These are phyloP conservation scores for Drosophila histrio DNA, from an alignment of 2,888 invertebrate genomes.

Conservation along the genomic window DNA sequence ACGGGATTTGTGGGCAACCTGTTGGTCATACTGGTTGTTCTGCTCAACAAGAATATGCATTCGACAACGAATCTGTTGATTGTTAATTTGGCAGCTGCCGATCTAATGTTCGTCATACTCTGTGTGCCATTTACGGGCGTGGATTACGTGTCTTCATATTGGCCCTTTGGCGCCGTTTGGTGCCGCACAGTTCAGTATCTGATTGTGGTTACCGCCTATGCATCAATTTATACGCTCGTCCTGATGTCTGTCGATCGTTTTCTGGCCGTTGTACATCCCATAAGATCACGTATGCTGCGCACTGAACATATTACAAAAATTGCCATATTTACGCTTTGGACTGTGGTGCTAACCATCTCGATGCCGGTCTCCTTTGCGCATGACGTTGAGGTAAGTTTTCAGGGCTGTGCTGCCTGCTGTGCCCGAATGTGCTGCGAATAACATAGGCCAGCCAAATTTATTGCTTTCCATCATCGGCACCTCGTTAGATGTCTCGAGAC, in stretches of 20 bases:
- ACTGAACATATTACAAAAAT: slow-evolving; percentile 91
- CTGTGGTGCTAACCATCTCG: slow-evolving; percentile 89
- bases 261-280: slow-evolving; percentile 96
- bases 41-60: slow-evolving; percentile 94
- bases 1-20: slow-evolving; percentile 94
- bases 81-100: slow-evolving; percentile 94
- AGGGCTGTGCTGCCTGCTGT: slow-evolving; percentile 50
- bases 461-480: slow-evolving; percentile 81
- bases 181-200: slow-evolving; percentile 96
- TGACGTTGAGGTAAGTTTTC: slow-evolving; percentile 86
- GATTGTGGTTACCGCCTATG: slow-evolving; percentile 95
- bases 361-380: slow-evolving; percentile 90
- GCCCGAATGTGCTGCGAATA: slow-evolving; percentile 72
- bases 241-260: slow-evolving; percentile 96
- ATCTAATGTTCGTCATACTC: slow-evolving; percentile 94
- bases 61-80: slow-evolving; percentile 97
- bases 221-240: slow-evolving; percentile 96
- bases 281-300: slow-evolving; percentile 92
- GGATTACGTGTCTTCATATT: slow-evolving; percentile 92
- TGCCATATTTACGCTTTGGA: slow-evolving; percentile 92
- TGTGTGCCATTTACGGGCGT: slow-evolving; percentile 97
- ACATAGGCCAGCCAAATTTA: slow-evolving; percentile 77
- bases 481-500: slow-evolving; percentile 71
- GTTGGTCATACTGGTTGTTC: slow-evolving; percentile 93
- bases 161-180: slow-evolving; percentile 95